Evolutionary conservation across 2,888 invertebrate genomes (phyloP).

Genomic region (Tetheella fluctuosa): DNA sequence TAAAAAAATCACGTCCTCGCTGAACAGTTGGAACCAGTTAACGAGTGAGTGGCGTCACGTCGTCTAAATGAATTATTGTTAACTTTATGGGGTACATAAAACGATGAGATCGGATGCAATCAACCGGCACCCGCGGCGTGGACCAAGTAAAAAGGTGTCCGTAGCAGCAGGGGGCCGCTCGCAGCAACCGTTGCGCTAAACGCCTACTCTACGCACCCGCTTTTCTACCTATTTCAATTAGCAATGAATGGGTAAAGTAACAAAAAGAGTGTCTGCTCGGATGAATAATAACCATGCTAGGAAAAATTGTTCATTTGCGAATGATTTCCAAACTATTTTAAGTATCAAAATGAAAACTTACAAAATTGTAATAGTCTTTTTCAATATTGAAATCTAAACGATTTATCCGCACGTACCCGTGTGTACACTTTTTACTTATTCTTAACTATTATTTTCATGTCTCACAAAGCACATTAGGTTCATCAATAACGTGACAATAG

Average conservation of each 20-base stretch:
- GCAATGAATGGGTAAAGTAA: constrained; percentile 69
- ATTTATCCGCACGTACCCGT: constrained; percentile 22
- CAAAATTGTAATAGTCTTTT: constrained; percentile 24
- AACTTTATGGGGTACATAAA: constrained; percentile 83
- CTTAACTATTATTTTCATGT: constrained; percentile 12
- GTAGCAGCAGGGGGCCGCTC: constrained; percentile 67
- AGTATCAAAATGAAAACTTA: not conserved
- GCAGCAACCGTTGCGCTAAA: constrained; percentile 74
- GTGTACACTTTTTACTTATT: constrained; percentile 15
- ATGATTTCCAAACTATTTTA: constrained; percentile 24
- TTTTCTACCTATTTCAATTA: constrained; percentile 78
- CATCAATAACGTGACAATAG: constrained; percentile 50
- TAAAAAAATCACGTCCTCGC: constrained; percentile 56
- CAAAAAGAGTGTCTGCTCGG: constrained; percentile 57
- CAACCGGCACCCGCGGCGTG: constrained; percentile 80
- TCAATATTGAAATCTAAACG: constrained; percentile 21
- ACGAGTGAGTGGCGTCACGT: constrained; percentile 83
- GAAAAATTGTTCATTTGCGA: constrained; percentile 29
- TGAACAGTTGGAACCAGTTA: constrained; percentile 72
- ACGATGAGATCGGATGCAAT: constrained; percentile 83
- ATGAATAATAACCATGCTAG: constrained; percentile 47
- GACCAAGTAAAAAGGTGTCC: constrained; percentile 80
- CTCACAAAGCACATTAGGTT: constrained; percentile 47
- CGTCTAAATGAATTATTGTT: constrained; percentile 84
- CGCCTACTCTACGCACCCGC: constrained; percentile 70